Evolutionary conservation across 2,888 invertebrate species (phyloP), one percentile per base, ranked within the genome.

Genomic region (Himalopsyche anomala): DNA sequence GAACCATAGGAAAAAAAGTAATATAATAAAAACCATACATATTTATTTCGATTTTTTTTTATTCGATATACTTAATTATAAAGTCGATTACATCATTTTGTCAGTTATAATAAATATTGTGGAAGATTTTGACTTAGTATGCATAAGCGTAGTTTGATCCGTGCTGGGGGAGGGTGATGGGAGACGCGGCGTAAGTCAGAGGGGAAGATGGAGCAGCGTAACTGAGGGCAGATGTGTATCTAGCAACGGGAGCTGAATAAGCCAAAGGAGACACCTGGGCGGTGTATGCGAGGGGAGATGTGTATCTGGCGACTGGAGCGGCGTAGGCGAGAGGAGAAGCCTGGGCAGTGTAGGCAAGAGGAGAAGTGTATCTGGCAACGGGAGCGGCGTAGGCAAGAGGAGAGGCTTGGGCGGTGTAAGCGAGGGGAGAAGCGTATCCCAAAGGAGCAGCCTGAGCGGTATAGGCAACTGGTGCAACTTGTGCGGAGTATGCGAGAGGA

Each of bases 301-400:
- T 89, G 45, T 56, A 89, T 89, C 54, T 89, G 80, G 89, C 87
- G 56, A 89, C 87, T 86, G 90, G 90, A 86, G 89, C 87, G 82
- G 89, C 83, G 12, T 88, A 88, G 83, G 89, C 83, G 15, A 89
- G 89, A 80, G 91, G 90, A 86, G 90, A 90, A 19, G 89, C 90
- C 45, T 45, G 83, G n/a, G 86, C 86, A 85, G 87, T 15, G 88
- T 87, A 82, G 42, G 88, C 88, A 8, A 89, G 86, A 36, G 89
- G 89, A 8, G 89, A 89, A 5, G 89, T 81, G 84, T 83, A 74
- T 51, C 51, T 51, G 15, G 28, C 79, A 15, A 80, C 79, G 0
- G 69, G 36, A 89, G 88, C n/a, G 36, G 81, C 42, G 69, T 87
- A 74, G 84, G 89, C 88, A 19, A 88, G 86, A 84, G 85, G 74